Evolutionary conservation across 2,113 vertebrate species (phyloP).

Genomic region (Suncus etruscus): DNA sequence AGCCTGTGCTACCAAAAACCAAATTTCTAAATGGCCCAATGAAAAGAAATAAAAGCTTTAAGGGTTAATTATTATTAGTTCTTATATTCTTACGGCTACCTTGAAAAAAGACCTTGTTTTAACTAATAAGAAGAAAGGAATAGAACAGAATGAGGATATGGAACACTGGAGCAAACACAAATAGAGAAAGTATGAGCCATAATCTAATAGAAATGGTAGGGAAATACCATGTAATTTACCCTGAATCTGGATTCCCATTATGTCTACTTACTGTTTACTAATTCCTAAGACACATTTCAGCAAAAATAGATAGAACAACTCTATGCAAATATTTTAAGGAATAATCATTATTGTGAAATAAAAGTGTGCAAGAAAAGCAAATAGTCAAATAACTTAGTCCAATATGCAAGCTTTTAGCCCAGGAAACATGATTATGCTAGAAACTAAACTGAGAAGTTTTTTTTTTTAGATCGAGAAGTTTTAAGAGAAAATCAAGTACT

Average conservation of each 20-base stretch:
- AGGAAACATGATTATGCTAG: too few relatives aligned
- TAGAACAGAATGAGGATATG: background rate
- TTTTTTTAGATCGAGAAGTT: too few relatives aligned
- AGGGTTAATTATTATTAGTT: background rate
- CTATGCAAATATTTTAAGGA: too few relatives aligned
- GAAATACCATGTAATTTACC: accelerated
- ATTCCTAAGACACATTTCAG: too few relatives aligned
- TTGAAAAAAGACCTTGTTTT: background rate
- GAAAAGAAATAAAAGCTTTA: constrained; percentile 14
- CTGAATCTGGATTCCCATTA: accelerated
- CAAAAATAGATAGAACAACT: too few relatives aligned
- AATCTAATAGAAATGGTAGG: background rate
- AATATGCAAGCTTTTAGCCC: too few relatives aligned
- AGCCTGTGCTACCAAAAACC: background rate
- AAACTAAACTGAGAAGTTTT: too few relatives aligned
- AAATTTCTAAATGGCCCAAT: background rate
- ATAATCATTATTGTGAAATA: too few relatives aligned
- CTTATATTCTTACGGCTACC: background rate
- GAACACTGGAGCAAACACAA: background rate
- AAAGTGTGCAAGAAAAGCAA: too few relatives aligned
- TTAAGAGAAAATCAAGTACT: background rate
- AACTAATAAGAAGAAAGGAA: background rate
- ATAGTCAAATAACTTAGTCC: too few relatives aligned
- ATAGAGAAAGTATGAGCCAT: background rate
- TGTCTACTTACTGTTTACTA: background rate